Percentiles rank a stretch among this genome's conserved stretches.
Evolutionary conservation across 2,113 vertebrate species (phyloP).

Genomic region (Grammomys surdaster): DNA sequence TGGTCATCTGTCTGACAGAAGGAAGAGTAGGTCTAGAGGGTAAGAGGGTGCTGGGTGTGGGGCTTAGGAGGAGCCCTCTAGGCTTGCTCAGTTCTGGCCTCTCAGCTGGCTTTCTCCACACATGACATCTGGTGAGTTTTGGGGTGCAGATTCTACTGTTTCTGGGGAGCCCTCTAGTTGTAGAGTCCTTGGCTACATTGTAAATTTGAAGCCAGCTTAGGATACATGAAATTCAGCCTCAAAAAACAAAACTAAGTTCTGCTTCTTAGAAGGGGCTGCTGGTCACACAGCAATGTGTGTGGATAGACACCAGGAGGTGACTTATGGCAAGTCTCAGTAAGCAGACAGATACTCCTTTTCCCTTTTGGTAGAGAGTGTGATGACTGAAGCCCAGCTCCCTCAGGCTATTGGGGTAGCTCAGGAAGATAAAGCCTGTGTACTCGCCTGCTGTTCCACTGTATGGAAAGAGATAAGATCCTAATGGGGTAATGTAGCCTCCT

Average conservation of each 20-base stretch:
- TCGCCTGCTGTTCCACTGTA: no score
- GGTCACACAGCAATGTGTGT: fast-evolving
- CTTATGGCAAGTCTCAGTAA: not conserved
- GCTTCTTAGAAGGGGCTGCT: not conserved
- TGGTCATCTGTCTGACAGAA: not conserved
- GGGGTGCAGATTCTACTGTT: not conserved
- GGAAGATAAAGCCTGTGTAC: not conserved
- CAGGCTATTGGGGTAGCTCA: not conserved
- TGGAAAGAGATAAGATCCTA: no score
- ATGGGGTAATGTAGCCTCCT: fast-evolving
- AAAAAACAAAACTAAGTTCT: not conserved
- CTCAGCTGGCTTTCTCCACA: not conserved
- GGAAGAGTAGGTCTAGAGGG: not conserved
- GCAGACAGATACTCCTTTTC: not conserved
- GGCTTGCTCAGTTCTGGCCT: not conserved
- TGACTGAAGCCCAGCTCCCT: not conserved
- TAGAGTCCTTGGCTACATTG: no score
- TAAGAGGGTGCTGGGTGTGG: fast-evolving
- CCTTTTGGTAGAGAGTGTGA: not conserved
- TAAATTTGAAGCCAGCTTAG: not conserved
- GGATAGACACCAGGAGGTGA: not conserved
- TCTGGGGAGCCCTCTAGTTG: not conserved
- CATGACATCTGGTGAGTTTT: not conserved
- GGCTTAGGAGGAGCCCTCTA: not conserved
- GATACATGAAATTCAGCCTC: not conserved